These are phyloP conservation scores for Chaetogeoica ovagalla DNA, from an alignment of 2,888 invertebrate genomes.

Conservation along the genomic window DNA sequence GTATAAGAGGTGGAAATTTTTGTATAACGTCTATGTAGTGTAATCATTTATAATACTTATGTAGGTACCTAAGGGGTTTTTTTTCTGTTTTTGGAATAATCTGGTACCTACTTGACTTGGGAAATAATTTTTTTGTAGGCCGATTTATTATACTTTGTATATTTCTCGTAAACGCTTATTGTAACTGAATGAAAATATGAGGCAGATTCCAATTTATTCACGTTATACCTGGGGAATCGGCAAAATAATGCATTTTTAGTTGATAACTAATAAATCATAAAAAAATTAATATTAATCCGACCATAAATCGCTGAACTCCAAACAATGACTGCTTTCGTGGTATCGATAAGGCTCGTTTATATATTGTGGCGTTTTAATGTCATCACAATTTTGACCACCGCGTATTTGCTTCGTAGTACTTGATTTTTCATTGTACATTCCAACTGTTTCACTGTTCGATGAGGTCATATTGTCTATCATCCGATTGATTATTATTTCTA, in stretches of 20 bases:
- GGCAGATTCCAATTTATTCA: constrained; percentile 29
- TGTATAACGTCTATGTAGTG: no score
- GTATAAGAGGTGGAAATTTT: no score
- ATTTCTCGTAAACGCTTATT: constrained; percentile 35
- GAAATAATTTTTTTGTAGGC: constrained; percentile 26
- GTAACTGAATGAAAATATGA: constrained; percentile 27
- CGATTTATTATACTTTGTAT: neutral
- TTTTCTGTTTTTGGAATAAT: no score
- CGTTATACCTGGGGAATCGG: constrained; percentile 24
- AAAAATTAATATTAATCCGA: constrained; percentile 54
- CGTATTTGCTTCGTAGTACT: constrained; percentile 19
- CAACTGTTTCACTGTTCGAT: neutral
- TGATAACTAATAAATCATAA: neutral
- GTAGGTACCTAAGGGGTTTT: no score
- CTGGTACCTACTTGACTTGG: constrained; percentile 23
- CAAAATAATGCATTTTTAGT: neutral
- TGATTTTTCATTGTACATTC: no score
- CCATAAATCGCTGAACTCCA: constrained; percentile 64
- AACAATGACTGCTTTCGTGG: constrained; percentile 63
- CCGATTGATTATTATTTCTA: constrained; percentile 18
- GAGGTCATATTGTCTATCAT: constrained; percentile 3
- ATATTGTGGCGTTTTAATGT: constrained; percentile 59
- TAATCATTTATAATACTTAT: no score
- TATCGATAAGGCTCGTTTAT: constrained; percentile 60
- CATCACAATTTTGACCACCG: constrained; percentile 61